Percentiles rank a stretch among this genome's conserved stretches.
These are phyloP conservation scores for Cremastinae sp. DNA, from an alignment of 2,888 invertebrate genomes.

Conservation along the genomic window DNA sequence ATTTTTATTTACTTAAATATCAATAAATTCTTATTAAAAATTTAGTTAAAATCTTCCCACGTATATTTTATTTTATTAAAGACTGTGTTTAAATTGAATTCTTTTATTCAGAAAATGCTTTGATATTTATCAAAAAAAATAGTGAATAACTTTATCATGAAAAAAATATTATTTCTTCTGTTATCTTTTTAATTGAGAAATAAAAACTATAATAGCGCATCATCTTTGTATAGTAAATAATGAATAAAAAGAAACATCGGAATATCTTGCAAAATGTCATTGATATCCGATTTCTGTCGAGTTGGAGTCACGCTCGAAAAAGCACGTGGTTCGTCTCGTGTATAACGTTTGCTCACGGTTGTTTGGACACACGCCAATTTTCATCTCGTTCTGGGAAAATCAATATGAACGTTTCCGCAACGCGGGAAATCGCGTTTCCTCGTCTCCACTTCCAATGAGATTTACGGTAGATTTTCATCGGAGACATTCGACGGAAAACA, in stretches of 20 bases:
- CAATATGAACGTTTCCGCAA: constrained; percentile 41
- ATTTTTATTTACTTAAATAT: too few relatives aligned
- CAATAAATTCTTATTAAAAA: too few relatives aligned
- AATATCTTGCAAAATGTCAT: neutral
- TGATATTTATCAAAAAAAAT: too few relatives aligned
- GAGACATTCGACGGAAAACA: neutral
- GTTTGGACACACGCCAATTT: constrained; percentile 53
- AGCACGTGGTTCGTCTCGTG: constrained; percentile 36
- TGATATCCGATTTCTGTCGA: neutral
- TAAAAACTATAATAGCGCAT: too few relatives aligned
- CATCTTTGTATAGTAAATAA: neutral
- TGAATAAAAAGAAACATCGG: neutral
- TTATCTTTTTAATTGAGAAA: too few relatives aligned
- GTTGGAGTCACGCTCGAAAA: constrained; percentile 6
- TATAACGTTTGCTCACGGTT: constrained; percentile 7
- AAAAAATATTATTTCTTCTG: too few relatives aligned
- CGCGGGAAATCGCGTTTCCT: constrained; percentile 17
- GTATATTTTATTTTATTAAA: too few relatives aligned
- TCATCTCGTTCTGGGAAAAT: constrained; percentile 36
- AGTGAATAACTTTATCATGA: too few relatives aligned
- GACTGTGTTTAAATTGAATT: too few relatives aligned
- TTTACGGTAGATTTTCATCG: constrained; percentile 1
- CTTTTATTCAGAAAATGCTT: too few relatives aligned
- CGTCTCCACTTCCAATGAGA: constrained; percentile 4
- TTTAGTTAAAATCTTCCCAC: too few relatives aligned